These are phyloP conservation scores for Colaptes auratus DNA, from an alignment of 2,113 vertebrate species.

Conservation along the genomic window DNA sequence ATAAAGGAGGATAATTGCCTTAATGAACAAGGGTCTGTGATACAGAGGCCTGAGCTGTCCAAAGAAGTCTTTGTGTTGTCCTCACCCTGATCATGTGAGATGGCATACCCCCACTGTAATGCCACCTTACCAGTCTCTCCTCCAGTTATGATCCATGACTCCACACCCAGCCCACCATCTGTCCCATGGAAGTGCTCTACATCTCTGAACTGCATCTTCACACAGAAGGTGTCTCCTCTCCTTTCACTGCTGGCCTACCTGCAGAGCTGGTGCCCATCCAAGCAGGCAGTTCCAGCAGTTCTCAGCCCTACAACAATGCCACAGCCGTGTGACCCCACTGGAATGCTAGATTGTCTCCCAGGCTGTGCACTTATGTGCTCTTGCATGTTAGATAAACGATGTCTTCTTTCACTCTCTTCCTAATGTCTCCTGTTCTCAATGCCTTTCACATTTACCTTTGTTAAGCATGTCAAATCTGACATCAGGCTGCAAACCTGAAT, in stretches of 20 bases:
- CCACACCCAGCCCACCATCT: background rate
- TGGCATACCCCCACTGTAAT: background rate
- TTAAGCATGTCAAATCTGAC: background rate
- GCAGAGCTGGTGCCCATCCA: background rate
- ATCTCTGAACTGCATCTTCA: background rate
- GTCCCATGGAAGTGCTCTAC: background rate
- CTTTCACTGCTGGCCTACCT: background rate
- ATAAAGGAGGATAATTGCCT: background rate
- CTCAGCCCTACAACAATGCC: rapidly evolving
- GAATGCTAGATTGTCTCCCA: background rate
- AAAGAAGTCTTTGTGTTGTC: background rate
- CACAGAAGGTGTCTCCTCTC: background rate
- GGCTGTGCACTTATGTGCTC: rapidly evolving
- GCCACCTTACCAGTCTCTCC: background rate
- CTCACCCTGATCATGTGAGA: background rate
- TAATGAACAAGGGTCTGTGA: background rate
- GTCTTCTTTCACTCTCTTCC: background rate
- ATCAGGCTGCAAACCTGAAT: rapidly evolving
- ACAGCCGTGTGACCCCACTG: background rate
- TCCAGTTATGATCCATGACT: rapidly evolving
- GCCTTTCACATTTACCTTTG: background rate
- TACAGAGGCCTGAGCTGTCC: background rate
- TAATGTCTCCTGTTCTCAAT: background rate
- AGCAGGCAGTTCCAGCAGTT: background rate
- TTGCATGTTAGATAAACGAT: background rate